Evolutionary conservation across 2,797 vertebrate species (phyloP), one percentile per base, ranked within the genome.

Genomic region (Glossophaga mutica): DNA sequence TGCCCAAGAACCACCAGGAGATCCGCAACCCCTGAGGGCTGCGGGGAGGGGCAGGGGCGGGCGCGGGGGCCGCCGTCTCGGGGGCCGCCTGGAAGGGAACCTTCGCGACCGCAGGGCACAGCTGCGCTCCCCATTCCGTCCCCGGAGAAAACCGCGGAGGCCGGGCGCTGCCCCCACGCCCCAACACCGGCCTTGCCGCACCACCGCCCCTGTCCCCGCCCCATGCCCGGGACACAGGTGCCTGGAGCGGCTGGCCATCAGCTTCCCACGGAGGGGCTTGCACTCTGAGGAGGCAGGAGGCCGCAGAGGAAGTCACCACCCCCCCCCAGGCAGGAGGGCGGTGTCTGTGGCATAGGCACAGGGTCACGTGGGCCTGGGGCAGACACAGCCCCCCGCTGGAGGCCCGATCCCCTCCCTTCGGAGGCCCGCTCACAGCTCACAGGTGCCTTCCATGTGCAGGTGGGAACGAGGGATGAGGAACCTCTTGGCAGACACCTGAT

Each of bases 1-100:
- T 83, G 11, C 81, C 81, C 81, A 83, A 84, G 82, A 48, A 83
- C 62, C 82, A 84, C 1, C 5, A 67, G 46, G 46, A 50, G 0
- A 29, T 50, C 46, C n/a, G n/a, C n/a, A 55, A 55, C 76, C n/a
- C n/a, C 67, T 77, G 74, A 77, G 46, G 74, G 46, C 24, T 3
- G 16, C 1, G 6, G 3, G 29, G 21, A 2, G 8, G 76, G 46
- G 16, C 1, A 3, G 3, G 29, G 21, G 1, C 8, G 76, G 46
- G 16, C 15, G 1, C 2, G 32, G 21, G 76, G 29, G 24, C 48
- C 15, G 48, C 48, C 7, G 2, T 29, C 29, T 19, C 9, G 19
- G 34, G 9, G 22, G 68, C 68, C 11, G 21, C 37, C 34, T 12
- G 32, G 48, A 37, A 14, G 8, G 48, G 48, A 37, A 34, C 74